A percentile compares a stretch with the other conserved stretches of the same genome.
phyloP scores from a whole-genome alignment of 2,797 vertebrate species.

The Remorina albescens region DNA sequence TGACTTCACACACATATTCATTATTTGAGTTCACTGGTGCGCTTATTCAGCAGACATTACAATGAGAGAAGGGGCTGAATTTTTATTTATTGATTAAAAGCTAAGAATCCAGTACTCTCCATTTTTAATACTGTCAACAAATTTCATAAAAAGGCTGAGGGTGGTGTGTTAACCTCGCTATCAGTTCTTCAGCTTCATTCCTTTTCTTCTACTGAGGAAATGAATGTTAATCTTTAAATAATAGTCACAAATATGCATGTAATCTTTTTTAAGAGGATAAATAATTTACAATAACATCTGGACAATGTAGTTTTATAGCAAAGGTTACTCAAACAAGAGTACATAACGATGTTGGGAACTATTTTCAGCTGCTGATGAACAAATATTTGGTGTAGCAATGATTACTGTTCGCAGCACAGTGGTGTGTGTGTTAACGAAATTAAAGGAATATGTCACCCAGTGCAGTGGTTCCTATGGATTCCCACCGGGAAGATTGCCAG shows the following conservation, averaged over 20 bases:
- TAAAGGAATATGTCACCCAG: neutral
- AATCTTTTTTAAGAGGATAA: neutral
- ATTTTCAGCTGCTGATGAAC: neutral
- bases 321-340: neutral
- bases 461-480: no score
- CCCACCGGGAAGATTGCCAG: no score
- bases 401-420: neutral
- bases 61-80: neutral
- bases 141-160: neutral
- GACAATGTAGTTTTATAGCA: neutral
- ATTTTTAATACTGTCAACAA: neutral
- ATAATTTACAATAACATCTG: neutral
- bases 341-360: neutral
- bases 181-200: neutral
- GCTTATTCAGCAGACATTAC: neutral
- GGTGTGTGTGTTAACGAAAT: neutral
- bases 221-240: neutral
- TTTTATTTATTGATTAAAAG: neutral
- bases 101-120: neutral
- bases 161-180: no score
- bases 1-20: neutral
- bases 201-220: neutral
- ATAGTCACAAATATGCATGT: neutral
- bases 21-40: neutral
- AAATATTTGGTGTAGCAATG: neutral